Evolutionary conservation across 2,888 invertebrate genomes (phyloP), one percentile per base, ranked within the genome.

Genomic region (Gastrophysa polygoni): DNA sequence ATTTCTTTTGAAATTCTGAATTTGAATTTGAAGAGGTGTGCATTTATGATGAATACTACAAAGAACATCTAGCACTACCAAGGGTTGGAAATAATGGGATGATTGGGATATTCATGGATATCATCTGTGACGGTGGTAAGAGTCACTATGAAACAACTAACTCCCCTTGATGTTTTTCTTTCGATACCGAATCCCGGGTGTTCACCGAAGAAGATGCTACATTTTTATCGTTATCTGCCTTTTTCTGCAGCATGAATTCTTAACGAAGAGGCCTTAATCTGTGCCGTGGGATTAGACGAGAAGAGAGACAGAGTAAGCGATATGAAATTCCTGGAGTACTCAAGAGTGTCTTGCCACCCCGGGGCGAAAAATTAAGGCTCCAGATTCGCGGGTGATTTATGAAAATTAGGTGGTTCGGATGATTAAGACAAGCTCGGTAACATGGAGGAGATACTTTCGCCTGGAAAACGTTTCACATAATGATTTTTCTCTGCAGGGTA

Each of bases 191-290:
- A 77, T 80, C 79, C 77, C 78, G 76, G 79, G 80, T 80, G 80
- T 81, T 81, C 80, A 80, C 80, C 71, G 72, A 71, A 75, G 75
- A 74, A 76, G 78, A 75, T 76, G 77, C 75, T 78, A 77, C 78
- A 73, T 81, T 81, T 81, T 83, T 84, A 83, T 85, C 84, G 84
- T 84, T 83, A 84, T 84, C 83, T 82, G 82, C 81, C 82, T 81
- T 82, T 60, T 56, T 83, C 83, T 81, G 79, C 81, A 81, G 80
- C 83, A 85, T 85, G 85, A 85, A 85, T 85, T 85, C 85, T 85
- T 84, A 84, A 84, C 82, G 81, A 77, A 77, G 80, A 79, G 81
- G 82, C 81, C 84, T 85, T 85, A 85, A 85, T 85, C 85, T 85
- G 84, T 83, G 84, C 82, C 83, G 79, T 77, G 84, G 84, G 85